Evolutionary conservation across 2,113 vertebrate species (phyloP).

Genomic region (Proteles cristata): DNA sequence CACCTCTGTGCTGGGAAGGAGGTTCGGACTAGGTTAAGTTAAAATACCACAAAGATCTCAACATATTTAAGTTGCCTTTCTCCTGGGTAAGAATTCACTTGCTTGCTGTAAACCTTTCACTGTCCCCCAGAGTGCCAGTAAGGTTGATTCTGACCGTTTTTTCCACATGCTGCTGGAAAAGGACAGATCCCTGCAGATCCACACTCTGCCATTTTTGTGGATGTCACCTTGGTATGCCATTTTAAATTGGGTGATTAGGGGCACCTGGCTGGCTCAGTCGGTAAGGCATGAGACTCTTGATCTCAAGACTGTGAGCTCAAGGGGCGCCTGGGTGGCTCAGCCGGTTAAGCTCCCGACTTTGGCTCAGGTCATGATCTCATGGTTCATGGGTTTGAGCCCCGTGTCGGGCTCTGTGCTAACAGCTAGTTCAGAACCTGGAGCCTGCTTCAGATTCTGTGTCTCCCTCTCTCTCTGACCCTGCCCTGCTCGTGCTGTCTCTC

Average conservation of each 20-base stretch:
- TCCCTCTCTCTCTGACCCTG: too few relatives aligned
- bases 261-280: too few relatives aligned
- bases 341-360: too few relatives aligned
- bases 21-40: not conserved
- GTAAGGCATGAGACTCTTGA: too few relatives aligned
- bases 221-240: slow-evolving; percentile 12
- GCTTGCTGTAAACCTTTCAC: not conserved
- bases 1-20: not conserved
- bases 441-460: too few relatives aligned
- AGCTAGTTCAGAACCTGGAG: too few relatives aligned
- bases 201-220: not conserved
- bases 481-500: too few relatives aligned
- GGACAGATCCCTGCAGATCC: not conserved
- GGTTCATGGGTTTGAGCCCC: too few relatives aligned
- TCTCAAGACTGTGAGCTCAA: too few relatives aligned
- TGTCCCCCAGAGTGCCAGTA: not conserved
- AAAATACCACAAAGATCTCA: not conserved
- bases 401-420: too few relatives aligned
- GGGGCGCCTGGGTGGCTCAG: too few relatives aligned
- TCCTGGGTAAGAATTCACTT: not conserved
- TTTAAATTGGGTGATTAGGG: not conserved
- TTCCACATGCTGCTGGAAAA: not conserved
- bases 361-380: too few relatives aligned
- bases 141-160: slow-evolving; percentile 30
- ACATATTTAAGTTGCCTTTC: not conserved